phyloP scores from a whole-genome alignment of 2,113 vertebrate species.

The Columbina picui region DNA sequence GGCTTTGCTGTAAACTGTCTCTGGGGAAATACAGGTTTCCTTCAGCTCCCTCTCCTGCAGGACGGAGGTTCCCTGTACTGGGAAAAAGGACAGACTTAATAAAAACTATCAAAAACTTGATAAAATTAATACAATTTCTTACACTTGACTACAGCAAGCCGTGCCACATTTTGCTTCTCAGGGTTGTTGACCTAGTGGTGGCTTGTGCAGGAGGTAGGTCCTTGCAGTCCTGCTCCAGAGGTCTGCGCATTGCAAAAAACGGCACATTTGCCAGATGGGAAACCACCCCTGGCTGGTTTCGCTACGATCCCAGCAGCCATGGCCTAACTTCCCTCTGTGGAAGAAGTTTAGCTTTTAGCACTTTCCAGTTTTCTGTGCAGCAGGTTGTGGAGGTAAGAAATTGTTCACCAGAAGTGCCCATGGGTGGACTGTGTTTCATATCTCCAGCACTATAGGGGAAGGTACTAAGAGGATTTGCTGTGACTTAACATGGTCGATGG shows the following conservation, averaged over 20 bases:
- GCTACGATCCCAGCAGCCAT: background rate
- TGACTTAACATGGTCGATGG: accelerated
- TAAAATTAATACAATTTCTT: background rate
- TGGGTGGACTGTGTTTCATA: accelerated
- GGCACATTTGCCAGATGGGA: background rate
- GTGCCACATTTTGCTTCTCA: background rate
- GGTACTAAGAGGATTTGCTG: background rate
- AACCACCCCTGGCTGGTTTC: background rate
- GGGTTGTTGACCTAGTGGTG: background rate
- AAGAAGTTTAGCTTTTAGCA: background rate
- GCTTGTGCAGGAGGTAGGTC: background rate
- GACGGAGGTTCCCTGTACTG: background rate
- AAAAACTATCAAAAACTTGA: background rate
- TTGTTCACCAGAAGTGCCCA: background rate
- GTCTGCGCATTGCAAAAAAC: background rate
- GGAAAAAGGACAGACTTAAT: background rate
- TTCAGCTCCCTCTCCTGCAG: background rate
- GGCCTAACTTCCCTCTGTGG: background rate
- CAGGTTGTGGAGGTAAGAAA: background rate
- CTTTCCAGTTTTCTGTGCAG: background rate
- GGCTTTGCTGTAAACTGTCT: background rate
- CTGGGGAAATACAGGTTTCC: background rate
- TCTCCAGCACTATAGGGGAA: background rate
- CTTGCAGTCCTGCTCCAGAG: background rate
- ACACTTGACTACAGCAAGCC: background rate